A percentile compares a stretch with the other conserved stretches of the same genome.
Conservation (phyloP, 2,888 invertebrate species). For the Dioctria rufipes region DNA sequence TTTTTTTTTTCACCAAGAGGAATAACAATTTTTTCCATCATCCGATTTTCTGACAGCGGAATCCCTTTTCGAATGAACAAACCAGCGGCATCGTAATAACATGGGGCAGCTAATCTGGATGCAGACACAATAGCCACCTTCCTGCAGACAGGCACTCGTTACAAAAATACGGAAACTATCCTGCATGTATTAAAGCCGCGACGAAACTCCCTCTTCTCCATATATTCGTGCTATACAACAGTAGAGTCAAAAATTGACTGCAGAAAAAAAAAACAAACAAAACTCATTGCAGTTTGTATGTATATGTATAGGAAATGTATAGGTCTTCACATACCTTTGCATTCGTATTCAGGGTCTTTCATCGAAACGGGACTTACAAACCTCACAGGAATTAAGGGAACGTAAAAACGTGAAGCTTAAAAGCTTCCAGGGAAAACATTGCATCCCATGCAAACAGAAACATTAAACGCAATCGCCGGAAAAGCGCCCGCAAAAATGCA, state of each 20-base stretch:
- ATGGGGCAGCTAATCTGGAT: conserved; percentile 38
- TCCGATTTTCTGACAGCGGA: conserved; percentile 23
- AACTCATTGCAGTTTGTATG: not conserved
- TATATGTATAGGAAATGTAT: too few relatives aligned
- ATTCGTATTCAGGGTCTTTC: conserved; percentile 33
- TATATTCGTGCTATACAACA: too few relatives aligned
- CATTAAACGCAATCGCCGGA: conserved; percentile 52
- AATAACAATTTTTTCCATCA: conserved; percentile 20
- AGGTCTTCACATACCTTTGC: not conserved
- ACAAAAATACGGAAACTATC: conserved; percentile 39
- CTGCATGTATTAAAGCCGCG: conserved; percentile 16
- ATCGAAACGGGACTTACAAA: conserved; percentile 28
- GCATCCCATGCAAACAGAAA: conserved; percentile 44
- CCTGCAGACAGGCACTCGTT: conserved; percentile 8
- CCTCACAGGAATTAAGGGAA: conserved; percentile 39
- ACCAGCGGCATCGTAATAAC: conserved; percentile 3
- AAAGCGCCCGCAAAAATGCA: conserved; percentile 42
- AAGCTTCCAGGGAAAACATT: conserved; percentile 43
- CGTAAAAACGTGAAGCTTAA: conserved; percentile 41
- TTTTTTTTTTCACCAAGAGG: not conserved
- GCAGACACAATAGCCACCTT: conserved; percentile 43
- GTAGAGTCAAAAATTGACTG: conserved; percentile 4
- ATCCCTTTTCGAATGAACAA: conserved; percentile 32
- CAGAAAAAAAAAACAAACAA: conserved; percentile 12
- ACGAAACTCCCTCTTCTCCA: not conserved